Conservation (phyloP, 2,797 vertebrate species). For the Acanthopagrus latus region DNA sequence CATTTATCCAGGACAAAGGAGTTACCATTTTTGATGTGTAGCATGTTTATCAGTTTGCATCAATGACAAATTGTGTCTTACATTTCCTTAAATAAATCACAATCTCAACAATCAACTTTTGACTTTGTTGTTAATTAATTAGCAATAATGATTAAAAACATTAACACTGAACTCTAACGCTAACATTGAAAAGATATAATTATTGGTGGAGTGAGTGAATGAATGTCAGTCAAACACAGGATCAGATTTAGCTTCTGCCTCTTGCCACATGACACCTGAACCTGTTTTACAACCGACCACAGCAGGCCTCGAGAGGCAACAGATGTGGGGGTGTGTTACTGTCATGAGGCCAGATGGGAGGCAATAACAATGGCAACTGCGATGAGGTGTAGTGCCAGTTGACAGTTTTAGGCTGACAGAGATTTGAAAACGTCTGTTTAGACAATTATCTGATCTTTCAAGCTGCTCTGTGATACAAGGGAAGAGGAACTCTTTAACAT, state of each 20-base stretch:
- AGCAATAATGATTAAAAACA: too few species aligned
- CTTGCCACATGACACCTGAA: constrained; percentile 10
- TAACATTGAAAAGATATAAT: too few species aligned
- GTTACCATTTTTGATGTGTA: too few species aligned
- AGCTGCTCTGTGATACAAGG: constrained; percentile 14
- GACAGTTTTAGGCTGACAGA: background rate
- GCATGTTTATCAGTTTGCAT: too few species aligned
- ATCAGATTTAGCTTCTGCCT: background rate
- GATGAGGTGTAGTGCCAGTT: background rate
- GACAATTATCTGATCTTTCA: constrained; percentile 3
- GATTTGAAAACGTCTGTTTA: constrained; percentile 18
- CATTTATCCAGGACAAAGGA: too few species aligned
- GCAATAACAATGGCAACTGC: constrained; percentile 28
- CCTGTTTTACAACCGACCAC: constrained; percentile 7
- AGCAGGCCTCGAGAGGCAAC: constrained; percentile 21
- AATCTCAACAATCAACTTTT: too few species aligned
- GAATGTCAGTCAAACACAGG: background rate
- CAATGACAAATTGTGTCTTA: too few species aligned
- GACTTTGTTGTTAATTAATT: too few species aligned
- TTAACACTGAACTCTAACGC: too few species aligned
- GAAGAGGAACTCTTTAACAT: constrained; percentile 6
- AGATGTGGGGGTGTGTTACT: constrained; percentile 41
- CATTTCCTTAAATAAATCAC: too few species aligned
- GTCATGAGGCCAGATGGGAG: constrained; percentile 30
- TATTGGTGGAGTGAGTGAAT: background rate